Evolutionary conservation across 1,140 invertebrate genomes (phyloP), one percentile per base, ranked within the genome.

Genomic region (Drosophila littoralis): DNA sequence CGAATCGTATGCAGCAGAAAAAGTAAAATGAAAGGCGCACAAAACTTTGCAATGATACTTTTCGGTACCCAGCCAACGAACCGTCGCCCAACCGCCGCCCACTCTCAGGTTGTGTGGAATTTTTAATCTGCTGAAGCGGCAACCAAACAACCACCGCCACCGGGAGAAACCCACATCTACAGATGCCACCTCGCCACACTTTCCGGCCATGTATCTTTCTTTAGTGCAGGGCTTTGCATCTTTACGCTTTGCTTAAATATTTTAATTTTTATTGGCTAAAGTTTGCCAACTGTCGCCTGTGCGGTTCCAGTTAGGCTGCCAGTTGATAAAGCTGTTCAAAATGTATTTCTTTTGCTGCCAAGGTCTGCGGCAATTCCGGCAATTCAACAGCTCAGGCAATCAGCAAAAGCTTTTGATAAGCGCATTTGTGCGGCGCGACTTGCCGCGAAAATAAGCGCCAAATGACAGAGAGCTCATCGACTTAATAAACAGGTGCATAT

Each of bases 31-130:
- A 75, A 76, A 40, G 52, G 70, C 77, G 77, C 74, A 80, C 69
- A 81, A 83, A 88, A 88, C 80, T 88, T 89, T 88, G 79, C 83
- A 88, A 89, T 88, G 83, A 89, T 88, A 88, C 84, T 89, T 89
- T 77, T 46, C 2, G 48, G 57, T 28, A 54, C 51, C 42, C 35
- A 58, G 7, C 35, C 15, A 46, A 38, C 36, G 13, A 13, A 38
- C 13, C 15, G 12, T 15, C 15, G 13, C 36, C 54, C 33, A 35
- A 48, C 48, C 57, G 22, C 7, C 63, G 15, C 63, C 52, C 52
- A 51, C 64, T 46, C 60, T 68, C 79, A 83, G 79, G 84, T 89
- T 86, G 84, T 86, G 84, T 83, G 83, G 83, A 88, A 88, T 88
- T 88, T 88, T 88, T 88, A 88, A 88, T 88, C 83, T 88, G 65